Evolutionary conservation across 2,888 invertebrate genomes (phyloP), one percentile per base, ranked within the genome.

Genomic region (Acronicta leporina): DNA sequence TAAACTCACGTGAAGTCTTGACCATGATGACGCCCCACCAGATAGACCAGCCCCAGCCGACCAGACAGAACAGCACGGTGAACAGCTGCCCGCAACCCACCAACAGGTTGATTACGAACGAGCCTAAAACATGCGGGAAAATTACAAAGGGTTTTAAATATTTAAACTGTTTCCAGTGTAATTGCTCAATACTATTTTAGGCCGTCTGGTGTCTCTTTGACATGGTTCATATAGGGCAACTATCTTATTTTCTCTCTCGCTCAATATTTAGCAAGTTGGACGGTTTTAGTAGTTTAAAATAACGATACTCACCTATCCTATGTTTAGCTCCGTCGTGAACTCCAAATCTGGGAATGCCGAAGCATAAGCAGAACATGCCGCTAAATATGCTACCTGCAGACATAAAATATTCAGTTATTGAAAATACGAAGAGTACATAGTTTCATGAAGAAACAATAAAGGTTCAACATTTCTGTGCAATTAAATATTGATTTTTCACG

Each of bases 1-100:
- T 15, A 16, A 47, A 96, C 97, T 96, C 91, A 99, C 99, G 96
- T 66, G 99, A 97, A 81, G 98, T 96, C 84, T 96, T 97, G 68
- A 99, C 92, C 97, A 99, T 97, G 82, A 98, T 97, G 73, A 98
- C 96, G 3, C 99, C 99, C 99, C 99, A 99, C 96, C 98, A 98
- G 70, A 99, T 97, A 64, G 98, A 98, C 99, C 99, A 99, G 76
- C 99, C 99, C 99, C 99, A 99, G 15, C 99, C 98, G 42, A 98
- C 98, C 53, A 98, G 96, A 83, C 99, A 97, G 94, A 99, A 99
- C 54, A 99, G 95, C 53, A 99, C 97, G 25, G 99, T 99, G 93
- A 99, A 98, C 80, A 98, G 94, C 92, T 99, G 99, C 15, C 98
- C 96, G 57, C 97, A 95, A 0, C 98, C 99, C 59, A 99, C 98